These are phyloP conservation scores for Cotesia chilonis DNA, from an alignment of 1,140 invertebrate genomes.

Conservation along the genomic window DNA sequence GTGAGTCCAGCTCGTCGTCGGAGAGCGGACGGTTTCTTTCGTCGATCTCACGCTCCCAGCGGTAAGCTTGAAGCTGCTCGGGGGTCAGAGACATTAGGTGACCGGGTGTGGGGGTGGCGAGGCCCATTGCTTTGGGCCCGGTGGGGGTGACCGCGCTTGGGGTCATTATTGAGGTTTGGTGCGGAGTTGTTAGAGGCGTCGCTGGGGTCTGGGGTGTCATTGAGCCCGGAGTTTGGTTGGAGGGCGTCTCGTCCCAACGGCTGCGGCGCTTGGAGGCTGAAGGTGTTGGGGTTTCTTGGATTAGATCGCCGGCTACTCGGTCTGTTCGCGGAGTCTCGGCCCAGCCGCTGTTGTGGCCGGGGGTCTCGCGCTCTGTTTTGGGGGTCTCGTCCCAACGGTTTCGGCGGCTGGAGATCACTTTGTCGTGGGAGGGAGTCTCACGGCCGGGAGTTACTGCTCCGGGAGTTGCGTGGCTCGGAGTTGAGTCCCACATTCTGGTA, in stretches of 20 bases:
- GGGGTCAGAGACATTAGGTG: constrained; percentile 98
- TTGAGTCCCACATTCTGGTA: constrained; percentile 94
- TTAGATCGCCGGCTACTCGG: constrained; percentile 80
- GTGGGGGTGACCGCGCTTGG: constrained; percentile 84
- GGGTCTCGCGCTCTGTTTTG: constrained; percentile 95
- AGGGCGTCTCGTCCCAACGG: constrained; percentile 98
- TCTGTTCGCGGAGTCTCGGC: constrained; percentile 97
- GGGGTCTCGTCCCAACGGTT: constrained; percentile 99
- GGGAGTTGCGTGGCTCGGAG: constrained; percentile 89
- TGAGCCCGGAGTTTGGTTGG: constrained; percentile 75
- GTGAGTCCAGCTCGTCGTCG: constrained; percentile 96
- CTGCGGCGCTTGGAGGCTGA: constrained; percentile 85
- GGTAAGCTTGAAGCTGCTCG: constrained; percentile 96
- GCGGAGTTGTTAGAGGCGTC: constrained; percentile 75
- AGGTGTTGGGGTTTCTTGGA: constrained; percentile 91
- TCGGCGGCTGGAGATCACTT: constrained; percentile 78
- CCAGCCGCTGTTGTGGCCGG: constrained; percentile 93
- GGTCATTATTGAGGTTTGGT: constrained; percentile 68
- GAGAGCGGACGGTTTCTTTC: constrained; percentile 94
- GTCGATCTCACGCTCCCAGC: constrained; percentile 99
- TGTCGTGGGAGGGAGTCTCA: constrained; percentile 88
- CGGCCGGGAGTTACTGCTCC: constrained; percentile 87
- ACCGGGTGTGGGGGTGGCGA: constrained; percentile 96
- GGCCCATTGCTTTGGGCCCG: constrained; percentile 95
- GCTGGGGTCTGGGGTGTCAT: constrained; percentile 79